phyloP scores from a whole-genome alignment of 1,140 invertebrate species.

The Drosophila simulans region DNA sequence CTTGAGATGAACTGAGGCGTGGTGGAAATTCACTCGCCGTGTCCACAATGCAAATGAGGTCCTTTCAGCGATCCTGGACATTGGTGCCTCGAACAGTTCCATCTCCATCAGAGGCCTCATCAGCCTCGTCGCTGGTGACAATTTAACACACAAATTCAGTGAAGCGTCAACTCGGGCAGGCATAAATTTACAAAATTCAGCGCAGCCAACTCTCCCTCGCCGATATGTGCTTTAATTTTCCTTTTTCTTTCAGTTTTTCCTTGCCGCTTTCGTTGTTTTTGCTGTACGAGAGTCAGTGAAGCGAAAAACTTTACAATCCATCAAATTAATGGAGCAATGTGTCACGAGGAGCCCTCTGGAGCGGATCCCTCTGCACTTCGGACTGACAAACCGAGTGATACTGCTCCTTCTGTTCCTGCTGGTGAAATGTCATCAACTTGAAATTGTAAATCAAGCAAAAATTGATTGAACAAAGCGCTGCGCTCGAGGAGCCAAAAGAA shows the following conservation, averaged over 20 bases:
- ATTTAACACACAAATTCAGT: constrained; percentile 77
- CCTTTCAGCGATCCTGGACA: constrained; percentile 61
- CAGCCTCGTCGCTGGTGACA: constrained; percentile 60
- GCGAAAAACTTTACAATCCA: constrained; percentile 82
- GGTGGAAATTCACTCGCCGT: constrained; percentile 63
- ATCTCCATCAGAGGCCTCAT: constrained; percentile 20
- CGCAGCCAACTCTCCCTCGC: constrained; percentile 6
- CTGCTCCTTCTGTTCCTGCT: constrained; percentile 29
- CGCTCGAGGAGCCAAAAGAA: constrained; percentile 36
- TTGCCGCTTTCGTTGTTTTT: constrained; percentile 23
- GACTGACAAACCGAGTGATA: constrained; percentile 42
- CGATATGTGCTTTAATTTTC: constrained; percentile 70
- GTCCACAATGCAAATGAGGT: constrained; percentile 78
- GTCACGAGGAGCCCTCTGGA: constrained; percentile 64
- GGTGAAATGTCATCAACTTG: constrained; percentile 73
- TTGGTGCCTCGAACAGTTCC: constrained; percentile 7
- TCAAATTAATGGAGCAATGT: constrained; percentile 83
- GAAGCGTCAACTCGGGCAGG: constrained; percentile 74
- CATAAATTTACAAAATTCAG: constrained; percentile 71
- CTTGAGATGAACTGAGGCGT: constrained; percentile 59
- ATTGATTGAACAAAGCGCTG: constrained; percentile 73
- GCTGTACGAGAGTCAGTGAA: constrained; percentile 62
- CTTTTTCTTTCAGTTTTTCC: constrained; percentile 67
- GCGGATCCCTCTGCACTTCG: constrained; percentile 9
- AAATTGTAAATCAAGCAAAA: constrained; percentile 78